Percentiles rank a stretch among this genome's conserved stretches.
phyloP scores from a whole-genome alignment of 2,888 invertebrate species.

The Selenia dentaria region DNA sequence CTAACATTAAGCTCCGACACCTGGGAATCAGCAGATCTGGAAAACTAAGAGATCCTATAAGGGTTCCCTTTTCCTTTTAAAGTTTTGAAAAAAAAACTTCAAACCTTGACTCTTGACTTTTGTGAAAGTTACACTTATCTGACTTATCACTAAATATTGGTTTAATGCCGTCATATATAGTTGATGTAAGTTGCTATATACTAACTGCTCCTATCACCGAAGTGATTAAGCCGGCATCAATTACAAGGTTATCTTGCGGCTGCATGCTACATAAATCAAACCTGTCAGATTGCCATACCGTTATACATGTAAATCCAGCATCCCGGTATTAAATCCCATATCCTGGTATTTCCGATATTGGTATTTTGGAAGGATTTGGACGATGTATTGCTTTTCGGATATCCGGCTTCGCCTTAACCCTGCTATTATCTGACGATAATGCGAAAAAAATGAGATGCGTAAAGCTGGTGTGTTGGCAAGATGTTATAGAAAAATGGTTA shows the following conservation, averaged over 20 bases:
- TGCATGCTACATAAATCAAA: conserved; percentile 27
- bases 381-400: conserved; percentile 7
- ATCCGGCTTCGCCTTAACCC: neutral
- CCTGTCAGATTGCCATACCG: conserved; percentile 13
- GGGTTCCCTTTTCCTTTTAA: too few species aligned
- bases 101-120: too few species aligned
- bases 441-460: neutral
- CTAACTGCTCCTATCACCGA: conserved; percentile 2
- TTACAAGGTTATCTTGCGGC: conserved; percentile 21
- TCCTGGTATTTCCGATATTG: conserved; percentile 1
- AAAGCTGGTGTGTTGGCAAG: neutral
- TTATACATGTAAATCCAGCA: conserved; percentile 9
- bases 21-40: too few species aligned
- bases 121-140: too few species aligned
- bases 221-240: conserved; percentile 20
- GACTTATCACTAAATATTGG: too few species aligned
- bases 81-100: too few species aligned
- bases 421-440: neutral
- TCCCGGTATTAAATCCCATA: conserved; percentile 4
- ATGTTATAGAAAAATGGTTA: too few species aligned
- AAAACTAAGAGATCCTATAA: too few species aligned
- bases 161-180: too few species aligned
- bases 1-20: too few species aligned
- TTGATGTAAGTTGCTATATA: too few species aligned
- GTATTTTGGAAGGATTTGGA: conserved; percentile 6